Evolutionary conservation across 2,113 vertebrate genomes (phyloP), one percentile per base, ranked within the genome.

Genomic region (Rhinichthys klamathensis): DNA sequence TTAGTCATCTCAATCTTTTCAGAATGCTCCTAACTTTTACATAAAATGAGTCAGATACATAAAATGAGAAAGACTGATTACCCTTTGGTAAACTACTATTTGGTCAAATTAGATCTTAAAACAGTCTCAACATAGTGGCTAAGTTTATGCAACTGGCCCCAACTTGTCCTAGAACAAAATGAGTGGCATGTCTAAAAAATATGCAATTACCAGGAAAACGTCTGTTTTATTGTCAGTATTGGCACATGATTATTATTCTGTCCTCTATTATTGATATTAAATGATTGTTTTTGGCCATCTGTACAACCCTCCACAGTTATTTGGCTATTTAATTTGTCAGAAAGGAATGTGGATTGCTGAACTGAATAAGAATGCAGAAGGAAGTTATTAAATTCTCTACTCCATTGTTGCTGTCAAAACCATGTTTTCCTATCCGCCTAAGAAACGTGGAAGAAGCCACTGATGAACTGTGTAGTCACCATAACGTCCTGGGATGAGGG

Each of bases 401-500:
- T 32, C 6, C 44, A 51, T 54, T 81, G 61, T 81, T 51, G 41
- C 25, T 49, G 18, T 49, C 60, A 49, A 65, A 65, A 65, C 65
- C 38, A 30, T 79, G 77, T 79, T 46, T 80, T 80, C 7, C 60
- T 15, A 44, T 80, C 58, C 41, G 35, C 35, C n/a, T 80, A 44
- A 27, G 58, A 63, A 44, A 60, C n/a, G 13, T 46, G n/a, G 38
- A 79, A 60, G 10, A 80, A 46, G 58, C 35, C 38, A 7, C n/a
- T 63, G 41, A 81, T 81, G 79, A 51, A 69, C 41, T 67, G 79
- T 81, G 41, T 23, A 63, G n/a, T 65, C 38, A 30, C 41, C 38
- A 46, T 80, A 18, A 65, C 2, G 38, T 80, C 78, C 78, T 30
- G 78, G 78, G 78, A 80, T 65, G 38, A 80, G 78, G 78, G 78